These are phyloP conservation scores for Neopipo cinnamomea DNA, from an alignment of 2,113 vertebrate genomes.

Conservation along the genomic window DNA sequence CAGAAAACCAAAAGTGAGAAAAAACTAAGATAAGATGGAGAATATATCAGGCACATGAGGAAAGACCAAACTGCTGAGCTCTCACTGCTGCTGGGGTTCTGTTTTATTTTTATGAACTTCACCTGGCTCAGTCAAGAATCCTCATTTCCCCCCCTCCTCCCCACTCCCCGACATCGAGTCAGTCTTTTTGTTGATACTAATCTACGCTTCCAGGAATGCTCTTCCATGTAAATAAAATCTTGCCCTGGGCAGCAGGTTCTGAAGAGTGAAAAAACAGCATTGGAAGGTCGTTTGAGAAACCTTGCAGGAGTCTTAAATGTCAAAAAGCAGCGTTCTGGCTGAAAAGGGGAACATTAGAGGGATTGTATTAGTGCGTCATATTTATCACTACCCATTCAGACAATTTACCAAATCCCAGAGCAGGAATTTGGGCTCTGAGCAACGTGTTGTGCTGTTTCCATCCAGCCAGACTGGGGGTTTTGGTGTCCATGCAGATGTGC, in stretches of 20 bases:
- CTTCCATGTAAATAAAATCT: background rate
- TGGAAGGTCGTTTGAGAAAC: background rate
- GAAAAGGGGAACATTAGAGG: background rate
- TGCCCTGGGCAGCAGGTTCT: background rate
- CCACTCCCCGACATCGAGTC: background rate
- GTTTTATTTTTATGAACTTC: background rate
- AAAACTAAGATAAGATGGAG: background rate
- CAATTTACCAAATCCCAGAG: background rate
- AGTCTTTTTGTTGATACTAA: background rate
- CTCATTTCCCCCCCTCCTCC: background rate
- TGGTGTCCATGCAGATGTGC: background rate
- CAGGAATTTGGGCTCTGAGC: background rate
- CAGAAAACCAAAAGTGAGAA: background rate
- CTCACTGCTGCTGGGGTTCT: background rate
- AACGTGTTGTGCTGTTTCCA: background rate
- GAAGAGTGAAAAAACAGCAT: background rate
- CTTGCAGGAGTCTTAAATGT: background rate
- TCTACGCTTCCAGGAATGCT: background rate
- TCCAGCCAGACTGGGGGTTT: background rate
- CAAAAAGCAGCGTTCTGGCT: background rate
- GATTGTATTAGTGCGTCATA: background rate
- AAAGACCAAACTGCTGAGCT: background rate
- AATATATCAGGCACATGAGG: fast-evolving
- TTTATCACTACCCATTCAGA: background rate
- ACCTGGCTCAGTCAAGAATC: background rate